A percentile compares a stretch with the other conserved stretches of the same genome.
Conservation (phyloP, 2,113 vertebrate genomes). For the Etia nguti region DNA sequence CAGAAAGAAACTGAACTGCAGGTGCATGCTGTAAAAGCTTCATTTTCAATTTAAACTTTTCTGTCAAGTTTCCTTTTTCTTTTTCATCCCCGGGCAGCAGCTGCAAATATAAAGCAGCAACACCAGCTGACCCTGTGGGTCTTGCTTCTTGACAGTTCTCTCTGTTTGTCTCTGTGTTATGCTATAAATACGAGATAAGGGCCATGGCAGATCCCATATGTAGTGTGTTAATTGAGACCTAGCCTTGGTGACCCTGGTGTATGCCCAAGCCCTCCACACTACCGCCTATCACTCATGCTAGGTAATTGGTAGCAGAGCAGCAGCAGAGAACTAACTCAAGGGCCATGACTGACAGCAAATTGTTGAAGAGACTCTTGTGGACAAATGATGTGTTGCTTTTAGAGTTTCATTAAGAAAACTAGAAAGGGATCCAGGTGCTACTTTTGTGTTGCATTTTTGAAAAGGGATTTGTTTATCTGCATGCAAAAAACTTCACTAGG, state of each 20-base stretch:
- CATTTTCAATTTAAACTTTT: slow-evolving; percentile 4
- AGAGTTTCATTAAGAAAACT: neutral
- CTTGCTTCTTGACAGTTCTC: slow-evolving; percentile 27
- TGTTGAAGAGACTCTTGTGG: neutral
- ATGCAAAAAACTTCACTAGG: neutral
- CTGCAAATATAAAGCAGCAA: slow-evolving; percentile 20
- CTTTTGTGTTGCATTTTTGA: neutral
- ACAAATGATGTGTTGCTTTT: neutral
- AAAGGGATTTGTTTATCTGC: neutral
- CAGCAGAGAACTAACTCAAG: neutral
- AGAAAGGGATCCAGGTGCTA: neutral
- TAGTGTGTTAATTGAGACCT: slow-evolving; percentile 63
- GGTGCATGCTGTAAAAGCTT: neutral
- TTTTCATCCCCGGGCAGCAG: neutral
- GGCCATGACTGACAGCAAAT: neutral
- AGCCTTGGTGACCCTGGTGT: slow-evolving; percentile 43
- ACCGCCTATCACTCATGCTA: slow-evolving; percentile 49
- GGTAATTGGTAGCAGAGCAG: slow-evolving; percentile 61
- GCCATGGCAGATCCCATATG: slow-evolving; percentile 52
- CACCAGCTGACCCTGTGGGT: slow-evolving; percentile 39
- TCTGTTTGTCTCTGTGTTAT: slow-evolving; percentile 45
- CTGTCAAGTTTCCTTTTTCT: neutral
- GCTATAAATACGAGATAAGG: slow-evolving; percentile 65
- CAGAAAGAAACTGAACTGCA: neutral
- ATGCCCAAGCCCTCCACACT: slow-evolving; percentile 10